phyloP scores from a whole-genome alignment of 2,797 vertebrate species.

The Danio tinwini region DNA sequence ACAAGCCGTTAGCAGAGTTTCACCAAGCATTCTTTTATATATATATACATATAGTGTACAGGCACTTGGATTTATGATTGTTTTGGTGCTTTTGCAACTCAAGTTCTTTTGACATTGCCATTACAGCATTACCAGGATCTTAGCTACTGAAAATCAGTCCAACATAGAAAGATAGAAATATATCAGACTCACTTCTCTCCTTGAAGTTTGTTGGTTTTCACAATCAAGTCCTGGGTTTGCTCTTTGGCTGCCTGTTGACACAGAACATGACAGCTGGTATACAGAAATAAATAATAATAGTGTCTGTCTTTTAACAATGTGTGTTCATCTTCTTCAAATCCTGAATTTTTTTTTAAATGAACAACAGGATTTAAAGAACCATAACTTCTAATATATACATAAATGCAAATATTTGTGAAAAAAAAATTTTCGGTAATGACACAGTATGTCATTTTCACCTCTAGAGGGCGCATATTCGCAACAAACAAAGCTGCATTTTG shows the following conservation, averaged over 20 bases:
- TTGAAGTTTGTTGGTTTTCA: slow-evolving; percentile 98
- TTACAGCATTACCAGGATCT: no score
- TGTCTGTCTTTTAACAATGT: background rate
- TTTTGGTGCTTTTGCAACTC: background rate
- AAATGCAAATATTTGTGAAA: no score
- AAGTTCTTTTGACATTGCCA: background rate
- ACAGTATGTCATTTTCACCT: no score
- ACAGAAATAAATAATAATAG: no score
- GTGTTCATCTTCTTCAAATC: background rate
- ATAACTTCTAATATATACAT: background rate
- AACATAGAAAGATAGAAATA: background rate
- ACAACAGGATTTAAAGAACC: background rate
- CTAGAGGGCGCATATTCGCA: no score
- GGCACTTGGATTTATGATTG: background rate
- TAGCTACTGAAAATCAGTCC: background rate
- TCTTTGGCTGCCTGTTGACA: slow-evolving; percentile 90
- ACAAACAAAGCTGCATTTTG: no score
- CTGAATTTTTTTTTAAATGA: background rate
- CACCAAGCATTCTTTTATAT: no score
- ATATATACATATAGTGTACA: background rate
- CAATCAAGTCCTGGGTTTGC: slow-evolving; percentile 96
- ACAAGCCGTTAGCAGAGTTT: no score
- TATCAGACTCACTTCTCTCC: slow-evolving; percentile 89
- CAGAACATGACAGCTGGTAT: background rate
- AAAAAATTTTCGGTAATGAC: no score